Percentiles rank a stretch among this genome's conserved stretches.
Conservation (phyloP, 2,888 invertebrate species). For the Marronus borbonicus region DNA sequence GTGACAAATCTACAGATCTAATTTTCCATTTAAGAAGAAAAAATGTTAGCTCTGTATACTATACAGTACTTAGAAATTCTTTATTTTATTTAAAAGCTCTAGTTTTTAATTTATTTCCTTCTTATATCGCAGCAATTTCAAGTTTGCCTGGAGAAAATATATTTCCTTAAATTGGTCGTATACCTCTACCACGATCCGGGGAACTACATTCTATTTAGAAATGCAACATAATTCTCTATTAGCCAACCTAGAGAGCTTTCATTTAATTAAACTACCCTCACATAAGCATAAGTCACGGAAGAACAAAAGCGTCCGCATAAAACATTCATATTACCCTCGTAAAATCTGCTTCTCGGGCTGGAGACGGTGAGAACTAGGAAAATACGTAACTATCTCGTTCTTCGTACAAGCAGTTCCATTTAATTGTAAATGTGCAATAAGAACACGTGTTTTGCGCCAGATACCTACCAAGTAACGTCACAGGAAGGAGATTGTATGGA, state of each 20-base stretch:
- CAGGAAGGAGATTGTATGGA: slow-evolving; percentile 20
- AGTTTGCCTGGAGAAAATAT: too few relatives aligned
- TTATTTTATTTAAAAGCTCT: too few relatives aligned
- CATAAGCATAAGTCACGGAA: slow-evolving; percentile 18
- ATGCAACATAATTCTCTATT: slow-evolving; percentile 30
- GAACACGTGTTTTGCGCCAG: slow-evolving; percentile 23
- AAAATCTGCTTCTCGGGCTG: slow-evolving; percentile 19
- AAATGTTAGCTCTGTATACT: too few relatives aligned
- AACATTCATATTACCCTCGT: slow-evolving; percentile 31
- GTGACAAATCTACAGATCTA: too few relatives aligned
- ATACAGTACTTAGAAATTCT: too few relatives aligned
- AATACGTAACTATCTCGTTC: slow-evolving; percentile 12
- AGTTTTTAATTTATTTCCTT: too few relatives aligned
- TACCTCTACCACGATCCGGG: too few relatives aligned
- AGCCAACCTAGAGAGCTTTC: slow-evolving; percentile 8
- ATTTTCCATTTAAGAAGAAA: too few relatives aligned
- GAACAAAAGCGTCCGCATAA: slow-evolving; percentile 25
- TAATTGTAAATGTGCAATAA: slow-evolving; percentile 42
- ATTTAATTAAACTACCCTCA: slow-evolving; percentile 30
- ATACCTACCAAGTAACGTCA: neutral
- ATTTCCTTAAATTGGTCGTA: too few relatives aligned
- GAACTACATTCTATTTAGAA: neutral
- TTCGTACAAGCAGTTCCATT: slow-evolving; percentile 27
- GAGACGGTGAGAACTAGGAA: slow-evolving; percentile 3
- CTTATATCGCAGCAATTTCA: too few relatives aligned